Evolutionary conservation across 2,113 vertebrate genomes (phyloP), one percentile per base, ranked within the genome.

Genomic region (Oncorhynchus kisutch): DNA sequence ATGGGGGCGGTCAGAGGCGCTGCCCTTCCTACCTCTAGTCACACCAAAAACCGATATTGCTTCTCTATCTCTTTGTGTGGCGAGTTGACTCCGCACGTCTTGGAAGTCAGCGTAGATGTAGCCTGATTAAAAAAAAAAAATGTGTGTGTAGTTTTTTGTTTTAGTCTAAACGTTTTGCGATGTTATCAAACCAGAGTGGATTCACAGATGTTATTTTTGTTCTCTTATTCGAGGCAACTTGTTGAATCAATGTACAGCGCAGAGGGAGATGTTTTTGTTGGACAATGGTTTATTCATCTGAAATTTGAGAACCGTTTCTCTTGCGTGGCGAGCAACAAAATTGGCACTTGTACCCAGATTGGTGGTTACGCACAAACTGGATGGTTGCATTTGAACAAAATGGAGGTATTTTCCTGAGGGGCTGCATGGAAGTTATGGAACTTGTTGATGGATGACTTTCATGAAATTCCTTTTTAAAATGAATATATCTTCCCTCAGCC

Each of bases 11-110:
- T 83, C 79, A 88, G 85, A 81, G 85, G 82, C 86, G 76, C 85
- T 89, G 86, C 90, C 91, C 89, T 88, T 77, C 88, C 86, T 84
- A 85, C 83, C 89, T 89, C 86, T 86, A 87, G 88, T 90, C 88
- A 88, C 84, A 78, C 79, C 45, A 84, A 87, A 87, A 74, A 75
- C 88, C 88, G 81, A 79, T 87, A 81, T 74, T 86, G 81, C 77
- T 78, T 39, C 72, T 16, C 14, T 16, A 5, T 73, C 81, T 84
- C 88, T 86, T 88, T 89, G 89, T 89, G 86, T 81, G 6, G 54
- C 49, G 82, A 8, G 54, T 54, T 81, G 39, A 71, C 60, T 67
- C 82, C 70, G 74, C 68, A 16, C 70, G 22, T 77, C 31, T 57
- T 60, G 74, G 75, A 22, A 22, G 59, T 22, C 59, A 22, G 18